Evolutionary conservation across 2,113 vertebrate species (phyloP).

Genomic region (Pagrus major): DNA sequence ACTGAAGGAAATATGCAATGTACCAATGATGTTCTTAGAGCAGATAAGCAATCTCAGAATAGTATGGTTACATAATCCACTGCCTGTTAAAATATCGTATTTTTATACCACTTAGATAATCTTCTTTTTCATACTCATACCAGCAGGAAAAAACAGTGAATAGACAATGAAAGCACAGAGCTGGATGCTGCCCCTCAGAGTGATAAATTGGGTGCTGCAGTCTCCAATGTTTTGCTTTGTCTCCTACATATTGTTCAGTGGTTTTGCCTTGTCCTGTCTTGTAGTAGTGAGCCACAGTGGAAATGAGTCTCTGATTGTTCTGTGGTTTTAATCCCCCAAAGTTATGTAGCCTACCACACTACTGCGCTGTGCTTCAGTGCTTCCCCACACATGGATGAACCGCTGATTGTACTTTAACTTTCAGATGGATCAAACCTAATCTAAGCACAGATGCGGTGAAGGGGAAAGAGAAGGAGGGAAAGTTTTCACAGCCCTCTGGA

Average conservation of each 20-base stretch:
- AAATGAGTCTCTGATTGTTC: conserved; percentile 58
- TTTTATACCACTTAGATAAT: not conserved
- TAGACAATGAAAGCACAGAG: not conserved
- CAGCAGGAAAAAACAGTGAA: not conserved
- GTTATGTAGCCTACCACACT: conserved; percentile 50
- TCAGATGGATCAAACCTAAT: conserved; percentile 51
- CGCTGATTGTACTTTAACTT: conserved; percentile 46
- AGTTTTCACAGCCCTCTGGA: conserved; percentile 3
- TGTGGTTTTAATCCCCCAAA: conserved; percentile 62
- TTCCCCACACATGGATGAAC: conserved; percentile 39
- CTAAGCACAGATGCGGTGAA: conserved; percentile 20
- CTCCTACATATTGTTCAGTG: conserved; percentile 37
- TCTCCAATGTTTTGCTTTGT: conserved; percentile 27
- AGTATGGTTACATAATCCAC: conserved; percentile 3
- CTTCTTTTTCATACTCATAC: not conserved
- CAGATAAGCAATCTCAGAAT: not conserved
- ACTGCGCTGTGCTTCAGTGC: conserved; percentile 16
- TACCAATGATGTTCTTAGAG: not conserved
- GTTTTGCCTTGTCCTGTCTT: conserved; percentile 38
- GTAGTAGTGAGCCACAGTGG: conserved; percentile 32
- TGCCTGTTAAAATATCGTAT: not conserved
- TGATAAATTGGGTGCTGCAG: conserved; percentile 31
- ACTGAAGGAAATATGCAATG: conserved; percentile 1
- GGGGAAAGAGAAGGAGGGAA: conserved; percentile 19
- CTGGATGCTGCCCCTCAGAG: conserved; percentile 22